phyloP scores from a whole-genome alignment of 1,140 invertebrate species.

The Apis mellifera region DNA sequence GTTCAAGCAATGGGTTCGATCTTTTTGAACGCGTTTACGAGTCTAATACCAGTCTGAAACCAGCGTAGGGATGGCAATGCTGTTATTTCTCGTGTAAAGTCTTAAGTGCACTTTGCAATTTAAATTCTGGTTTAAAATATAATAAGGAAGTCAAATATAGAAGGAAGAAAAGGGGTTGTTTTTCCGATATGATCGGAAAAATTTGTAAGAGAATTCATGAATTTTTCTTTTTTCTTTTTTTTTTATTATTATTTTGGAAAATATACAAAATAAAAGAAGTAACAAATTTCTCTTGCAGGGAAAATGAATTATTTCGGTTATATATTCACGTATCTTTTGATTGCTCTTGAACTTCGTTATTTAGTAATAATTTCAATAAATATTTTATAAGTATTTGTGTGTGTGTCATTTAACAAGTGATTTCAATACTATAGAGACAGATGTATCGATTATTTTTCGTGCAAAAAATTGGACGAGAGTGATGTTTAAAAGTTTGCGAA shows the following conservation, averaged over 20 bases:
- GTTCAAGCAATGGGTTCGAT: slow-evolving; percentile 41
- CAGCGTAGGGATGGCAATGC: neutral
- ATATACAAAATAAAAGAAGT: no score
- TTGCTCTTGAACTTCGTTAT: no score
- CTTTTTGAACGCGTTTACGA: slow-evolving; percentile 31
- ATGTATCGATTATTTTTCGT: neutral
- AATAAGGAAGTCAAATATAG: neutral
- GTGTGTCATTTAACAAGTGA: no score
- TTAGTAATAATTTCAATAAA: no score
- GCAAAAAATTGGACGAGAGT: neutral
- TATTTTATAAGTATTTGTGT: no score
- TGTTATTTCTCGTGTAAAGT: slow-evolving; percentile 17
- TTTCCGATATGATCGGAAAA: neutral
- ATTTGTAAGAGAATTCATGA: neutral
- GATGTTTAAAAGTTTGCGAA: neutral
- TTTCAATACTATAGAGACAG: no score
- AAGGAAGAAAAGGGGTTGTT: neutral
- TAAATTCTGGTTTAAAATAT: neutral
- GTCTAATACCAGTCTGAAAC: slow-evolving; percentile 13
- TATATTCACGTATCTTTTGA: no score
- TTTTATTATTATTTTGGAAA: no score
- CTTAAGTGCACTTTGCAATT: slow-evolving; percentile 19
- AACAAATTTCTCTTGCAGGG: no score
- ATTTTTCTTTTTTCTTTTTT: neutral
- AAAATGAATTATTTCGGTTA: no score